phyloP scores from a whole-genome alignment of 2,113 vertebrate genomes.

The Cephalopholis sonnerati region DNA sequence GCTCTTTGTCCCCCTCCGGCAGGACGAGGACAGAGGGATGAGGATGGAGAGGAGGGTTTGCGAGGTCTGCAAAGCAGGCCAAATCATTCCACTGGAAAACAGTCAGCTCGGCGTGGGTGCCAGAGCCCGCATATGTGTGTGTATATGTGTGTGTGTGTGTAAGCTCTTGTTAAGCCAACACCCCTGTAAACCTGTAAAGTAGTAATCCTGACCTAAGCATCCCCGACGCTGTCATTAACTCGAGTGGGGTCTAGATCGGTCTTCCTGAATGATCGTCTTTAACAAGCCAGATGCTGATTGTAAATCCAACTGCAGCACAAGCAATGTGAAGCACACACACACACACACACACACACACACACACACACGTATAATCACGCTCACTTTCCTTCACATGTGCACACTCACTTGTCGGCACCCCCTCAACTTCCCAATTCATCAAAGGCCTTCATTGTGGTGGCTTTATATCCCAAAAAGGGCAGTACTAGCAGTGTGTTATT shows the following conservation, averaged over 20 bases:
- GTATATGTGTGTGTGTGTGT: conserved; percentile 21
- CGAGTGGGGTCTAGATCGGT: conserved; percentile 13
- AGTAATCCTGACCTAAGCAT: conserved; percentile 41
- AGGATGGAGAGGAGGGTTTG: conserved; percentile 50
- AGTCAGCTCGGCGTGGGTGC: conserved; percentile 33
- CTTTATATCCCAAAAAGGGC: conserved; percentile 60
- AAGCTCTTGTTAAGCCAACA: conserved; percentile 24
- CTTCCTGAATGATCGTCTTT: conserved; percentile 47
- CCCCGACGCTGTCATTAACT: conserved; percentile 46
- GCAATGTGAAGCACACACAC: conserved; percentile 6
- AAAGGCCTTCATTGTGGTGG: conserved; percentile 61
- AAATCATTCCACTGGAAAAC: conserved; percentile 60
- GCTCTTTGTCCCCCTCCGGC: conserved; percentile 74
- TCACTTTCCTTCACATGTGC: conserved; percentile 6
- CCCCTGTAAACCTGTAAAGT: conserved; percentile 38
- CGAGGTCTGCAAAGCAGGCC: conserved; percentile 53
- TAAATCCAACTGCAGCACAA: conserved; percentile 38
- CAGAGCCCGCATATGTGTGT: neutral
- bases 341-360: neutral
- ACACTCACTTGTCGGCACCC: neutral
- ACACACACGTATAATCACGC: neutral
- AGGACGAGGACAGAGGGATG: conserved; percentile 61
- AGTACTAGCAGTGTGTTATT: conserved; percentile 31
- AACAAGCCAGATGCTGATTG: conserved; percentile 59
- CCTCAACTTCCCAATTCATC: conserved; percentile 37